These are phyloP conservation scores for Petrolisthes manimaculis DNA, from an alignment of 2,888 invertebrate species.

Conservation along the genomic window DNA sequence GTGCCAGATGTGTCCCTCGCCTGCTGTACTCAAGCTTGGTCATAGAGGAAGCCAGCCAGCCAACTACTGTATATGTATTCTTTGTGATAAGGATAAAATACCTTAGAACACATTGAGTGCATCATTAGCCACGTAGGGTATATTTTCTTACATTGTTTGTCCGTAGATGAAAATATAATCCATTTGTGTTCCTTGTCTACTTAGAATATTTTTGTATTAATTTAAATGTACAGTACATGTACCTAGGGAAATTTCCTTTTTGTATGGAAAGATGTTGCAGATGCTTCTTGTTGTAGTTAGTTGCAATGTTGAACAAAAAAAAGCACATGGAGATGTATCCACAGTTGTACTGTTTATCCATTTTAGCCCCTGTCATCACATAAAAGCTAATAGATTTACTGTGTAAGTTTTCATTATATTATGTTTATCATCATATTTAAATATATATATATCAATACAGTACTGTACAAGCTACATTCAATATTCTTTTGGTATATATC, in stretches of 20 bases:
- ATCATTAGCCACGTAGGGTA: constrained; percentile 35
- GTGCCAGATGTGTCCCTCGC: not conserved
- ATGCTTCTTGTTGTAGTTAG: constrained; percentile 25
- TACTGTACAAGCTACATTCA: too few species aligned
- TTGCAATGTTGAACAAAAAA: not conserved
- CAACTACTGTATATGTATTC: not conserved
- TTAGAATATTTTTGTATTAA: constrained; percentile 50
- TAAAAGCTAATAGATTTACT: not conserved
- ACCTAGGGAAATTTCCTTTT: constrained; percentile 23
- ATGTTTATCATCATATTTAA: too few species aligned
- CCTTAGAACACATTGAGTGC: constrained; percentile 3
- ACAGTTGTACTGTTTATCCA: not conserved
- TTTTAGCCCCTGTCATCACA: not conserved
- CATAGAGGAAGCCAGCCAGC: not conserved
- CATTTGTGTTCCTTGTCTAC: constrained; percentile 43
- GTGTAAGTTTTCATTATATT: too few species aligned
- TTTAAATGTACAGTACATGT: constrained; percentile 17
- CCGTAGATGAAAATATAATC: constrained; percentile 6
- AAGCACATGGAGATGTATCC: too few species aligned
- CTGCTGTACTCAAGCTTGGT: not conserved
- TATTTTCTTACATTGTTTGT: constrained; percentile 34
- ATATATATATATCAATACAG: too few species aligned
- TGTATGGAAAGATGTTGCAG: constrained; percentile 29
- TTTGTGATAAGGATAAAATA: not conserved
- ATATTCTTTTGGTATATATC: too few species aligned